Base-by-base conservation (phyloP, 30 jellyfish, hydroid and myxozoan species). In the Pseudorhiza aurosa region DNA sequence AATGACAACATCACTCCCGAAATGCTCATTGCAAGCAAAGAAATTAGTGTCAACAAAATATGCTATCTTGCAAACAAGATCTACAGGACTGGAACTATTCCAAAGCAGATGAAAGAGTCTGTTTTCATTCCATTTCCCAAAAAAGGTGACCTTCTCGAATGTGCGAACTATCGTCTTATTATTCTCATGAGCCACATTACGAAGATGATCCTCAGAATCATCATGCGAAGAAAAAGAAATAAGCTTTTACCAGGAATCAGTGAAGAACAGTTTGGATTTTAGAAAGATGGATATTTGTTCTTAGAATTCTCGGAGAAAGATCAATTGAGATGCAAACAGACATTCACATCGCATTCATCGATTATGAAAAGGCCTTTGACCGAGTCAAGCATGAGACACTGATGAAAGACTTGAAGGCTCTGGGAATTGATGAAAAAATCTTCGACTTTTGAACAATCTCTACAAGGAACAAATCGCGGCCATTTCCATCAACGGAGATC, bases 141-240 rank as follows among this genome's bases (percentile, higher is more conserved):
- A 29, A 27, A 64, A 64, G 78, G 78, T 32, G 59, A 32, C 68
- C 78, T 64, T 4, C 57, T 64, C 22, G 68, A 28, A 22, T 26
- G 78, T 21, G 59, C 33, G 4, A 64, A 28, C 37, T 64, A 64
- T 40, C 31, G 78, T 22, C 78, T 64, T 19, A 64, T 19, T 5
- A 64, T 65, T 64, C 78, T 64, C 24, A 64, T 32, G 29, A 64
- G 65, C 78, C 78, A 64, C 21, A 64, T 64, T 22, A 64, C 78
- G 10, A 64, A 64, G 42, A 12, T 64, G 3, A 64, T 30, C 78
- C 43, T 64, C 46, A 64, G 78, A 64, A 11, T 64, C 37, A 18
- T 32, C 9, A 64, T 35, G 65, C 56, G 59, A 64, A 30, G 78
- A 28, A 32, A 26, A 8, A 64, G 78, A 30, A 30, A 64, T 29